Evolutionary conservation across 2,888 invertebrate species (phyloP).

Genomic region (Eristalis tenax): DNA sequence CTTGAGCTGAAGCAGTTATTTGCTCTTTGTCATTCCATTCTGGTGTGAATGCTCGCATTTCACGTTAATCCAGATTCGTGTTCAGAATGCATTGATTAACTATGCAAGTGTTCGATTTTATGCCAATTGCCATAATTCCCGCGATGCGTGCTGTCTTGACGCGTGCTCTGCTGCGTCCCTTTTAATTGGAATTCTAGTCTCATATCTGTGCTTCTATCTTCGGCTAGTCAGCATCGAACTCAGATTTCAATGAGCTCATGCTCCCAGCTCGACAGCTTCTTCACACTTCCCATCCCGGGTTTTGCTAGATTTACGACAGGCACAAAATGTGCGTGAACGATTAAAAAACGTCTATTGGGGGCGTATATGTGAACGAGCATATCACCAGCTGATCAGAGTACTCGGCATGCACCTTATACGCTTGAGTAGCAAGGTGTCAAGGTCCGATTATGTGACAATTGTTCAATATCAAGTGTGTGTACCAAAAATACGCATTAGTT

Average conservation of each 20-base stretch:
- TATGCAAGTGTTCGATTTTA: neutral
- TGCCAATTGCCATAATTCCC: neutral
- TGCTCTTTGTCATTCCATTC: neutral
- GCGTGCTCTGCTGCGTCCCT: neutral
- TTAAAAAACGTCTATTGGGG: too few species aligned
- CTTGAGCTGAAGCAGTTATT: neutral
- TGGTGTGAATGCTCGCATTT: neutral
- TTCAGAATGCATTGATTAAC: neutral
- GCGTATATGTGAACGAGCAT: too few species aligned
- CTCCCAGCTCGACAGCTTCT: too few species aligned
- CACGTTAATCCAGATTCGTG: neutral
- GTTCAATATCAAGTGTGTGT: constrained; percentile 16
- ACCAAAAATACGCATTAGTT: neutral
- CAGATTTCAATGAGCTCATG: too few species aligned
- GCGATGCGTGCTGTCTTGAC: neutral
- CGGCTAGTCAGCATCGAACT: too few species aligned
- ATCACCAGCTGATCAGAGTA: neutral
- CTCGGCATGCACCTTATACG: neutral
- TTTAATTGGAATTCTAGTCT: too few species aligned
- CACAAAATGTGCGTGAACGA: too few species aligned
- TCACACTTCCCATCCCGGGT: too few species aligned
- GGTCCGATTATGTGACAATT: constrained; percentile 39
- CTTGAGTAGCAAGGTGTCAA: constrained; percentile 8
- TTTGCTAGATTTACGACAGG: too few species aligned
- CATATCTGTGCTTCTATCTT: too few species aligned